phyloP scores from a whole-genome alignment of 2,888 invertebrate species.

The Eumacrocentrus americanus region DNA sequence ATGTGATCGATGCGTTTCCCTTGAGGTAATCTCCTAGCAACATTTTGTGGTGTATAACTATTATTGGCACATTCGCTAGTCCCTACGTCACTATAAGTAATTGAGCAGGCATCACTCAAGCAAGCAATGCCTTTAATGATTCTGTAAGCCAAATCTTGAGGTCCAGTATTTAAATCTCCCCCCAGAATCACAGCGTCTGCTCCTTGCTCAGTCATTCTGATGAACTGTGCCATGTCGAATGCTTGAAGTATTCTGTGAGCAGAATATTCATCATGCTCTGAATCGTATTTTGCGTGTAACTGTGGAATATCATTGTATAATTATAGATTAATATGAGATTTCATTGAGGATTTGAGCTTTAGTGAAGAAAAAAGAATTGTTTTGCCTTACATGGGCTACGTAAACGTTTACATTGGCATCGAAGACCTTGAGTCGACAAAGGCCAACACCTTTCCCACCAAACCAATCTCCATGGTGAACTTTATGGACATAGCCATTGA shows the following conservation, averaged over 20 bases:
- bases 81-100: slow-evolving; percentile 59
- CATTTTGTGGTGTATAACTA: slow-evolving; percentile 73
- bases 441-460: slow-evolving; percentile 93
- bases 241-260: slow-evolving; percentile 94
- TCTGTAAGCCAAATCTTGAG: slow-evolving; percentile 81
- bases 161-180: slow-evolving; percentile 94
- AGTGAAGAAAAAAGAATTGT: slow-evolving; percentile 4
- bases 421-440: slow-evolving; percentile 75
- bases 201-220: slow-evolving; percentile 79
- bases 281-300: slow-evolving; percentile 94
- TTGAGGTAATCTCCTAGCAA: slow-evolving; percentile 66
- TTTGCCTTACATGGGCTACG: slow-evolving; percentile 83
- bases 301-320: slow-evolving; percentile 58
- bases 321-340: slow-evolving; percentile 9
- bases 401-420: slow-evolving; percentile 82
- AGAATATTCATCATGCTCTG: slow-evolving; percentile 83
- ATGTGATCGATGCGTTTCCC: slow-evolving; percentile 96
- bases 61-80: slow-evolving; percentile 85
- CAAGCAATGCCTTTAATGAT: slow-evolving; percentile 67
- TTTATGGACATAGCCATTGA: slow-evolving; percentile 98
- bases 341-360: too few relatives aligned
- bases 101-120: slow-evolving; percentile 64
- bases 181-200: slow-evolving; percentile 86
- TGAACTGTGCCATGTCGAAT: slow-evolving; percentile 93
- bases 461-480: slow-evolving; percentile 99